These are phyloP conservation scores for Sarcophaga variegata DNA, from an alignment of 2,888 invertebrate genomes.

Conservation along the genomic window DNA sequence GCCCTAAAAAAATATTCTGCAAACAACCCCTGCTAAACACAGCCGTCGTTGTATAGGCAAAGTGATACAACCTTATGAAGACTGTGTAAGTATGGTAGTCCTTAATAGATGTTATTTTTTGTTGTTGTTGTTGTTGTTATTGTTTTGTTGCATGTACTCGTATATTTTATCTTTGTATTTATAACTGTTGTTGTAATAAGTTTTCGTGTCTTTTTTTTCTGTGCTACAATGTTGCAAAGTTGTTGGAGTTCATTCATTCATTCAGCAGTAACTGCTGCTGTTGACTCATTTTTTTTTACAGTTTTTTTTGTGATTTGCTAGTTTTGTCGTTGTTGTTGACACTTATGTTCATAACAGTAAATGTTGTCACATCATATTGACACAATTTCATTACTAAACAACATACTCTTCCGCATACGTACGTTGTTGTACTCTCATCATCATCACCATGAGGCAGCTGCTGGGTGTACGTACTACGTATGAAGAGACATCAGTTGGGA, in stretches of 20 bases:
- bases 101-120: slow-evolving; percentile 63
- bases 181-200: slow-evolving; percentile 43
- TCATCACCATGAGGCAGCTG: neutral
- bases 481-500: neutral
- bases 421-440: neutral
- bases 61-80: neutral
- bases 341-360: slow-evolving; percentile 64
- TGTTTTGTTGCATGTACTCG: neutral
- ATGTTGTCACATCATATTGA: slow-evolving; percentile 67
- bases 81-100: slow-evolving; percentile 32
- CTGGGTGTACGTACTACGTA: neutral
- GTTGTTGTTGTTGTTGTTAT: slow-evolving; percentile 47
- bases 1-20: too few relatives aligned
- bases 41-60: too few relatives aligned
- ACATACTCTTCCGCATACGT: slow-evolving; percentile 9
- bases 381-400: slow-evolving; percentile 63
- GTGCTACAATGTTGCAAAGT: slow-evolving; percentile 35
- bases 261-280: slow-evolving; percentile 4
- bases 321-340: slow-evolving; percentile 57
- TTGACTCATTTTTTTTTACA: neutral
- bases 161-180: slow-evolving; percentile 8
- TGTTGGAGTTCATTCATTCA: slow-evolving; percentile 16
- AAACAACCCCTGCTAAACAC: too few relatives aligned
- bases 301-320: neutral
- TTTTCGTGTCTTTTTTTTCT: slow-evolving; percentile 6